A percentile compares a stretch with the other conserved stretches of the same genome.
These are phyloP conservation scores for Drosophila bocki DNA, from an alignment of 1,140 invertebrate species.

Conservation along the genomic window DNA sequence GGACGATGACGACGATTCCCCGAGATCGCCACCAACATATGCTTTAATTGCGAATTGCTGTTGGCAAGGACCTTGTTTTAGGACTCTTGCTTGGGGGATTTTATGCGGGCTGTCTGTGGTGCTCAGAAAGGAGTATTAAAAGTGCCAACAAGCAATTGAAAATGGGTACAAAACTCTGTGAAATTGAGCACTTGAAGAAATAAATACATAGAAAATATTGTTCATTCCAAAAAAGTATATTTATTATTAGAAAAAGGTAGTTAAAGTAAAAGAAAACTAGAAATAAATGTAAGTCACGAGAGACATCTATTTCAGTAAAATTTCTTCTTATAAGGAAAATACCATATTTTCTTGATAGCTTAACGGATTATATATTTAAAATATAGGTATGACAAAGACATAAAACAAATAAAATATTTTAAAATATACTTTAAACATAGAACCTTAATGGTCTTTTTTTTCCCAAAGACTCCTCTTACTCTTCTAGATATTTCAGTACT, in stretches of 20 bases:
- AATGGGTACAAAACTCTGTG: conserved; percentile 19
- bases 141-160: conserved; percentile 67
- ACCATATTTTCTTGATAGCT: too few relatives aligned
- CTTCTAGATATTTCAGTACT: too few relatives aligned
- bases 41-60: conserved; percentile 78
- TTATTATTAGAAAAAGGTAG: neutral
- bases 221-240: neutral
- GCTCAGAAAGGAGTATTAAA: conserved; percentile 7
- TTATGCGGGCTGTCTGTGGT: conserved; percentile 35
- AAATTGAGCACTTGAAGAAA: conserved; percentile 5
- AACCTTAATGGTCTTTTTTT: fast-evolving
- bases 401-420: too few relatives aligned
- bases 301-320: too few relatives aligned
- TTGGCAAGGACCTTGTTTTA: conserved; percentile 49
- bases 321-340: too few relatives aligned
- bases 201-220: too few relatives aligned
- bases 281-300: too few relatives aligned
- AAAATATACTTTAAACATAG: neutral
- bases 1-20: conserved; percentile 28
- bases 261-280: neutral
- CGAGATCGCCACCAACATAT: conserved; percentile 61
- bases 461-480: neutral
- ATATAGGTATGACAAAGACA: too few relatives aligned
- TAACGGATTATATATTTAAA: too few relatives aligned
- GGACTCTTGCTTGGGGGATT: conserved; percentile 4